Percentiles rank a stretch among this genome's conserved stretches.
Conservation (phyloP, 2,888 invertebrate genomes). For the Andrena dorsata region DNA sequence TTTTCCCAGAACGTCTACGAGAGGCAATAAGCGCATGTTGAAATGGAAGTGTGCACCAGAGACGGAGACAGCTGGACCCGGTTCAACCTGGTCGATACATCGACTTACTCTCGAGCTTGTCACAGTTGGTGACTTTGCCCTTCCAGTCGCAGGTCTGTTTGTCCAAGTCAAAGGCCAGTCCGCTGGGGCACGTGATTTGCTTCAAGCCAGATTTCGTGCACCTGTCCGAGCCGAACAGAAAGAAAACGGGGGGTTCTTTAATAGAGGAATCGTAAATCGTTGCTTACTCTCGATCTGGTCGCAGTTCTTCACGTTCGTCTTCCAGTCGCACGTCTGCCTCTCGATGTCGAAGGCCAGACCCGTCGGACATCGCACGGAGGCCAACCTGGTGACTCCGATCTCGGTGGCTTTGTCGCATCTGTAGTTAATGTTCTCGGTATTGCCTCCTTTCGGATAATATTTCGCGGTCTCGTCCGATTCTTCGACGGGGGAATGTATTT, state of each 20-base stretch:
- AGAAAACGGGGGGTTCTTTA: constrained; percentile 86
- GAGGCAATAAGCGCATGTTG: constrained; percentile 6
- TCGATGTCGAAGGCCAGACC: constrained; percentile 97
- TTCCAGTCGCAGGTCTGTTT: constrained; percentile 99
- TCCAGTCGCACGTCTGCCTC: constrained; percentile 98
- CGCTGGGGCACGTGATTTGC: constrained; percentile 98
- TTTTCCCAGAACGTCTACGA: no score
- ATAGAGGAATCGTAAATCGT: constrained; percentile 61
- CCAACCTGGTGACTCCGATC: constrained; percentile 94
- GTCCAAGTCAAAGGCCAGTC: constrained; percentile 98
- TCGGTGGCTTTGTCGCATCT: constrained; percentile 97
- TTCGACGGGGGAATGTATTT: no score
- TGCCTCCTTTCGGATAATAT: not conserved
- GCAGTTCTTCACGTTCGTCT: constrained; percentile 98
- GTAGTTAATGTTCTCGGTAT: constrained; percentile 32
- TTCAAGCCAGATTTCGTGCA: constrained; percentile 98
- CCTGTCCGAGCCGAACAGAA: constrained; percentile 87
- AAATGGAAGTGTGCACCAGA: not conserved
- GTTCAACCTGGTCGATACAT: constrained; percentile 79
- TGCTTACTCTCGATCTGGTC: constrained; percentile 96
- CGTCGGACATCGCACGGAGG: constrained; percentile 95
- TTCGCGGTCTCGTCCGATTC: not conserved
- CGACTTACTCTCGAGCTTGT: constrained; percentile 98
- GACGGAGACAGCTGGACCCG: constrained; percentile 40
- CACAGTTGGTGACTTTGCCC: constrained; percentile 98